Base-by-base conservation (phyloP, 2,113 vertebrate genomes). In the Chamaetylas fuelleborni region DNA sequence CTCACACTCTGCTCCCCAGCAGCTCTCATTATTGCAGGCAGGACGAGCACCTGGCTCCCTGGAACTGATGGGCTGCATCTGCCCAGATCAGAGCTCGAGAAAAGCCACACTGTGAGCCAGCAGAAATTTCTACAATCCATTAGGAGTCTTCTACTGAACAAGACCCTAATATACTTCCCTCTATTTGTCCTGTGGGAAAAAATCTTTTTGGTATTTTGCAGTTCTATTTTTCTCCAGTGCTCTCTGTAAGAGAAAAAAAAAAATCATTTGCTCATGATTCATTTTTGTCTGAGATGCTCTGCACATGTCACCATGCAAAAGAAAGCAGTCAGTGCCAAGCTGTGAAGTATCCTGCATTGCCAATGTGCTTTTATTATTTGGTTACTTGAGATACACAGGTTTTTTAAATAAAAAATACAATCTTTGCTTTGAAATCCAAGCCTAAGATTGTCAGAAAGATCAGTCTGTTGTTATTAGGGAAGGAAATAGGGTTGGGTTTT, bases 231-330 rank as follows among this genome's bases (percentile, higher is more conserved):
- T 42, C 34, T 24, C 73, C 66, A 74, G 1, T 16, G 33, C 42
- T 69, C 51, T 88, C 71, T 78, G 66, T 33, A 81, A 87, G 81
- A 56, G 50, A 60, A 42, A 54, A 82, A 36, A 36, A 95, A 82
- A 95, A 77, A 34, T 66, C 12, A 36, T 86, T 91, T 74, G 51
- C 79, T 82, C 47, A 28, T 65, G 90, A 96, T 78, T 94, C 83
- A 85, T 86, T 93, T 91, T 62, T 84, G 80, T 90, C 90, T 95
- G 93, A 93, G 77, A 88, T 90, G 91, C 64, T 95, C 70, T 78
- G 73, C 88, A 95, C 76, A 71, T 93, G 51, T 88, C 77, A 95
- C 73, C 31, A 13, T 45, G 64, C 19, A 45, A 47, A 61, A 78
- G 56, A 83, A 87, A 81, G 60, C 43, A 40, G 42, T 72, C 8